Percentiles rank a stretch among this genome's conserved stretches.
These are phyloP conservation scores for Elanoides forficatus DNA, from an alignment of 2,113 vertebrate species.

Conservation along the genomic window DNA sequence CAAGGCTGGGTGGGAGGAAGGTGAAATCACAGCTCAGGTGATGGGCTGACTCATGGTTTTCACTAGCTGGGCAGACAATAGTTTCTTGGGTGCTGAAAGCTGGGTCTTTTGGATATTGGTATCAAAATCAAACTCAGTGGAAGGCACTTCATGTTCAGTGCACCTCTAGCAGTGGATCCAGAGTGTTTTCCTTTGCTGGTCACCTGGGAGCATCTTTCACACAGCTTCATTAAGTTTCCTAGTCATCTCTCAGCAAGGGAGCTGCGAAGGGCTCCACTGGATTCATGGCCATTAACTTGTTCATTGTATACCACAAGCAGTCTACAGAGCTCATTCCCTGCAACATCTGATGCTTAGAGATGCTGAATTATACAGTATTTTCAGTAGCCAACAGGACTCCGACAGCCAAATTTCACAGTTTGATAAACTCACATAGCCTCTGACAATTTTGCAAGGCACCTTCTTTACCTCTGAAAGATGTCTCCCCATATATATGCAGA, in stretches of 20 bases:
- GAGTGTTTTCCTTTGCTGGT: neutral
- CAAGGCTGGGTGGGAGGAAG: neutral
- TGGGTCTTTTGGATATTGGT: neutral
- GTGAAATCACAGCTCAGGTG: neutral
- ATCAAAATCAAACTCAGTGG: neutral
- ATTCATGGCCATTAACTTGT: neutral
- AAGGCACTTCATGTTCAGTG: neutral
- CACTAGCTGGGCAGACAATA: accelerated
- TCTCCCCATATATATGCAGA: neutral
- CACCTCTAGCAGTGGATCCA: neutral
- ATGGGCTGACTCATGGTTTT: neutral
- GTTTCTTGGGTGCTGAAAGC: neutral
- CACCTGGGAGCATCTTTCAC: neutral
- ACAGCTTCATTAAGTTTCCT: neutral
- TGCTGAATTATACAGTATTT: neutral
- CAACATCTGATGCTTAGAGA: neutral
- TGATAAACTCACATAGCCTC: neutral
- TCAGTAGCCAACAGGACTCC: neutral
- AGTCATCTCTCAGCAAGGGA: neutral
- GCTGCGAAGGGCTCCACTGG: neutral
- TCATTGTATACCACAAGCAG: accelerated
- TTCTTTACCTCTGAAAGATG: neutral
- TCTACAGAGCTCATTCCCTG: neutral
- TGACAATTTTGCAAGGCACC: neutral
- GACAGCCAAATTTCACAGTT: neutral